These are phyloP conservation scores for Ernsta delagoae DNA, from an alignment of 2,888 invertebrate genomes.

Conservation along the genomic window DNA sequence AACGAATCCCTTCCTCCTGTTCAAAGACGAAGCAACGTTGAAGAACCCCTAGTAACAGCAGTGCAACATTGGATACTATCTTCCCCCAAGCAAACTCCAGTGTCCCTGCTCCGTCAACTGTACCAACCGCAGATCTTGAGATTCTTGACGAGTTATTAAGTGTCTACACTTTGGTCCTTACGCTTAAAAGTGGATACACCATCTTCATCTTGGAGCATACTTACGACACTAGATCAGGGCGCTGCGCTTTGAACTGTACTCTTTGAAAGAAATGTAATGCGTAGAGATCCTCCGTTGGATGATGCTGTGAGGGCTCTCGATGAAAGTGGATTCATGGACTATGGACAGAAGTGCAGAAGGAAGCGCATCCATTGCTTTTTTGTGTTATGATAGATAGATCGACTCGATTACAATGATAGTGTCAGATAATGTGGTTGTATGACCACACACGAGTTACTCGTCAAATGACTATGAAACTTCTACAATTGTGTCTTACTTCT, in stretches of 20 bases:
- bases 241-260: slow-evolving; percentile 27
- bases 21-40: no score
- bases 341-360: not conserved
- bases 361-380: not conserved
- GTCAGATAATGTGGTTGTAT: no score
- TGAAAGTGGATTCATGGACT: not conserved
- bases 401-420: no score
- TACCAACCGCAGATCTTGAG: not conserved
- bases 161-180: slow-evolving; percentile 18
- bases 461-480: no score
- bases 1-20: no score
- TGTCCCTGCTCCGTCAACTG: not conserved
- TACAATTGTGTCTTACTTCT: no score
- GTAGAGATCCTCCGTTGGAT: not conserved
- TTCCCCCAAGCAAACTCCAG: slow-evolving; percentile 1
- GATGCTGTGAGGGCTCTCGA: not conserved
- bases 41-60: no score
- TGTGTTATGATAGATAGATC: no score
- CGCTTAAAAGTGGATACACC: slow-evolving; percentile 9
- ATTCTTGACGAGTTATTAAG: slow-evolving; percentile 4
- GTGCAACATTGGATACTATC: no score
- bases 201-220: slow-evolving; percentile 19
- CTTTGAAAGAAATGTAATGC: slow-evolving; percentile 1
- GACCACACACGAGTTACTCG: no score
- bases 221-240: slow-evolving; percentile 8